Percentiles rank a stretch among this genome's conserved stretches.
These are phyloP conservation scores for Poeciliopsis turneri DNA, from an alignment of 2,797 vertebrate species.

Conservation along the genomic window DNA sequence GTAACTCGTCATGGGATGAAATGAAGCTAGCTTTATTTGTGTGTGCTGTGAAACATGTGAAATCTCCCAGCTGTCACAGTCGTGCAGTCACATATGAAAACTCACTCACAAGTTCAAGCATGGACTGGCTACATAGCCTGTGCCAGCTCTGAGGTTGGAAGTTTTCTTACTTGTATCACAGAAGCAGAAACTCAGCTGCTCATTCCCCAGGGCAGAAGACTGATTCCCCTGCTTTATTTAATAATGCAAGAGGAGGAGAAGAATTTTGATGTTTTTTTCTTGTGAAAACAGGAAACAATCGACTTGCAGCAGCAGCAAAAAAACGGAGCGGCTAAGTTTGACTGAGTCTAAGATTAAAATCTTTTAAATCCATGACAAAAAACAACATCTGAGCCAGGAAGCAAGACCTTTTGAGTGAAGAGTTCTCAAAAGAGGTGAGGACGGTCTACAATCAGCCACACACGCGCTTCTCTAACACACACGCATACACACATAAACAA, in stretches of 20 bases:
- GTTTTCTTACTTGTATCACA: conserved; percentile 4
- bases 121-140: not conserved
- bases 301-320: conserved; percentile 29
- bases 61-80: conserved; percentile 25
- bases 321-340: conserved; percentile 22
- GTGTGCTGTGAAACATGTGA: conserved; percentile 17
- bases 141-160: conserved; percentile 18
- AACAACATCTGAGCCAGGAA: not conserved
- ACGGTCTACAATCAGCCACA: conserved; percentile 10
- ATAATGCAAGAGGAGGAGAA: conserved; percentile 34
- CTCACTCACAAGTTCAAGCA: conserved; percentile 4
- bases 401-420: not conserved
- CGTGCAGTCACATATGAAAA: conserved; percentile 19
- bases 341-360: conserved; percentile 13
- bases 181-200: conserved; percentile 21
- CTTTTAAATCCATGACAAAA: conserved; percentile 7
- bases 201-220: conserved; percentile 23
- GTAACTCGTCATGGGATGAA: conserved; percentile 21
- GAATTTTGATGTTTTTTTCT: conserved; percentile 14
- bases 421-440: conserved; percentile 3
- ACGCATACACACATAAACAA: conserved; percentile 3
- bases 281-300: conserved; percentile 34
- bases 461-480: not conserved
- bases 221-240: conserved; percentile 48
- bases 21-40: conserved; percentile 17